Base-by-base conservation (phyloP, 1,140 invertebrate species). In the Nixonia krombeini region DNA sequence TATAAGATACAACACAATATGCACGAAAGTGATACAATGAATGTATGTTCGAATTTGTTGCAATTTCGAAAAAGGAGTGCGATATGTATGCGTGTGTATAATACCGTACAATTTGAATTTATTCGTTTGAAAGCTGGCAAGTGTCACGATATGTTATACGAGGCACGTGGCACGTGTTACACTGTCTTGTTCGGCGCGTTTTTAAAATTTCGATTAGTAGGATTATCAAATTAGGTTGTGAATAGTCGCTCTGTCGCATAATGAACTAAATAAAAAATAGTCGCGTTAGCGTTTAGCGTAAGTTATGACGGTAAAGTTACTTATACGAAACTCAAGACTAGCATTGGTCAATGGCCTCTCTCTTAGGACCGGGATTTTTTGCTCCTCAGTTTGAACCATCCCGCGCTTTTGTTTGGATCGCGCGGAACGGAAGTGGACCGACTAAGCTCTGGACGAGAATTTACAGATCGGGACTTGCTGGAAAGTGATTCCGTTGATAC, bases 381-480 rank as follows among this genome's bases (percentile, higher is more conserved):
- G 79, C 86, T 89, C 75, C 88, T 88, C 62, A 89, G 80, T 76
- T 90, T 91, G 71, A 91, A 91, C 90, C 90, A 91, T 51, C 90
- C 90, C 21, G 90, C 89, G 47, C 88, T 89, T 69, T 91, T 90
- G 74, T 88, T 89, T 46, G 88, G 86, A 70, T 91, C 89, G 63
- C 89, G 88, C 52, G 90, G 90, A 85, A 91, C 90, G 0, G 90
- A 91, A 23, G 89, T 87, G 0, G 90, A 91, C 59, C 90, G 84
- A 74, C 75, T 75, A 62, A 84, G 44, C 58, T 84, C 74, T 62
- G 80, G 66, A 41, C 87, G 85, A 12, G 76, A 81, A 45, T 79
- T 85, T 4, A 85, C 78, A 53, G 75, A 82, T 40, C 80, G 80
- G 33, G 79, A 79, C 44, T 86, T 83, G 59, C 72, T 81, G 35